Base-by-base conservation (phyloP, 2,113 vertebrate species). In the Psephotus haematonotus region DNA sequence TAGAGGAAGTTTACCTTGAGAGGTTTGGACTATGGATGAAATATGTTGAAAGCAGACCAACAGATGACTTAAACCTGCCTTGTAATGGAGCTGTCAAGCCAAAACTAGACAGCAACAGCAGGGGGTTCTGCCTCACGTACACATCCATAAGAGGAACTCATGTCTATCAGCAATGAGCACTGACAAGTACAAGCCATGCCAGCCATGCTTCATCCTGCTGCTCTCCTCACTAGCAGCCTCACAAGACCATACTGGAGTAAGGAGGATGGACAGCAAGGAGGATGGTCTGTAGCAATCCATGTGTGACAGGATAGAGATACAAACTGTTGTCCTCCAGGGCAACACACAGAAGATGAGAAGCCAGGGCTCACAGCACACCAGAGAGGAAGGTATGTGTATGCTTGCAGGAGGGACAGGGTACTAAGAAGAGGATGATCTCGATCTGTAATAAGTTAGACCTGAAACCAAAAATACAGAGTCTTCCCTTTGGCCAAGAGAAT, bases 401-500 rank as follows among this genome's bases (percentile, higher is more conserved):
- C 64, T 33, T 20, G 18, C 2, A 5, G 62, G 57, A 83, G 41
- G 64, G 52, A 55, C 47, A 57, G 43, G n/a, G 46, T 10, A 77
- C 67, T 59, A 28, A 43, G 47, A 33, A 43, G 10, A 50, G 9
- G 19, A 71, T 2, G 11, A 70, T 41, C 63, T 17, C 28, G 7
- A 79, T 62, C 68, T 29, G 0, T 15, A 72, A 80, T 74, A 85
- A 50, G 62, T 52, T 1, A 72, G 28, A 81, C 60, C 46, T 86
- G 80, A 83, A 90, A 75, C 4, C 35, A 37, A 62, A 84, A 79
- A 53, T 9, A 62, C 17, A 55, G 59, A 53, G 57, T 63, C 67
- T 55, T 95, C 84, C 82, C 91, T 90, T 88, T 41, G 60, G 87
- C 74, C 71, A 76, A 65, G 63, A 89, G 86, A 93, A 69, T 55